A percentile compares a stretch with the other conserved stretches of the same genome.
Evolutionary conservation across 2,113 vertebrate genomes (phyloP).

Genomic region (Leucoraja erinaceus): DNA sequence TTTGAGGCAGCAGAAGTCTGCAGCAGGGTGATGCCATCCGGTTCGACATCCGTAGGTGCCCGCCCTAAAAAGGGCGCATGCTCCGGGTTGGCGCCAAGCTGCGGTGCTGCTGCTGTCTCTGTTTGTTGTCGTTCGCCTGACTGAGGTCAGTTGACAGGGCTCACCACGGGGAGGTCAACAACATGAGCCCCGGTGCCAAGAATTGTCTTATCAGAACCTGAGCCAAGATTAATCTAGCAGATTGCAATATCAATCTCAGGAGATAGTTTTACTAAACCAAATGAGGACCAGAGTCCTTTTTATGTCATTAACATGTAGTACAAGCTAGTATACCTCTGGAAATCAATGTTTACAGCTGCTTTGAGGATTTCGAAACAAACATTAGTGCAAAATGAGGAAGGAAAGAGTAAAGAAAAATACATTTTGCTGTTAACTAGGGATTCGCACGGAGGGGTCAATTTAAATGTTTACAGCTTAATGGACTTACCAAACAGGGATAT

Average conservation of each 20-base stretch:
- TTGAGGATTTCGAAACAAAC: background rate
- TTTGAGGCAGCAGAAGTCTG: too few relatives aligned
- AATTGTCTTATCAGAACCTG: background rate
- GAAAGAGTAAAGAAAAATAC: background rate
- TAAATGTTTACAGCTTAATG: background rate
- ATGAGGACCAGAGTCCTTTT: background rate
- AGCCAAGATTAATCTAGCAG: background rate
- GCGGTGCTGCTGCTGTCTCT: too few relatives aligned
- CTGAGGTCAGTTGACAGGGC: too few relatives aligned
- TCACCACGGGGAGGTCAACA: too few relatives aligned
- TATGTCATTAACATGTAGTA: slow-evolving; percentile 1
- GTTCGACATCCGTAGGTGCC: too few relatives aligned
- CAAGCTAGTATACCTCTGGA: background rate
- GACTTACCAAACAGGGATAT: background rate
- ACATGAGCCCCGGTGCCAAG: background rate
- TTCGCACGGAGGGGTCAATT: background rate
- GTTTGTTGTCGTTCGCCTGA: too few relatives aligned
- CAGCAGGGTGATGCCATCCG: too few relatives aligned
- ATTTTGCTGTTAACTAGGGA: background rate
- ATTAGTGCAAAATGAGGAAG: background rate
- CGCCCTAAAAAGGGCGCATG: too few relatives aligned
- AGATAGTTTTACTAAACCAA: background rate
- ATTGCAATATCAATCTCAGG: background rate
- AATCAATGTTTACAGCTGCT: slow-evolving; percentile 23
- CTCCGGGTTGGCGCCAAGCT: too few relatives aligned